Percentiles rank a stretch among this genome's conserved stretches.
Evolutionary conservation across 2,888 invertebrate genomes (phyloP).

Genomic region (Yponomeuta plumbellus): DNA sequence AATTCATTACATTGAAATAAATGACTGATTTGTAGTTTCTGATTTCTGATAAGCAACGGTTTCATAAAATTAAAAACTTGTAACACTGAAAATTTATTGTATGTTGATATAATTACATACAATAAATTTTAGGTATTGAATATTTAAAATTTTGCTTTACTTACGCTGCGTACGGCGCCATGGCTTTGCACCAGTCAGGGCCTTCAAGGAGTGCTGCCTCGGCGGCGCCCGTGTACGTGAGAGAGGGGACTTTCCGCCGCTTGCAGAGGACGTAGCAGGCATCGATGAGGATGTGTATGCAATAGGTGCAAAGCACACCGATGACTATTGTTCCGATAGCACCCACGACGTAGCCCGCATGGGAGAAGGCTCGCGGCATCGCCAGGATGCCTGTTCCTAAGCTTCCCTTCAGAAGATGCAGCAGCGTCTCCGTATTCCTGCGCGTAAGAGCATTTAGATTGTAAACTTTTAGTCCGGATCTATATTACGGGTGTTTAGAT

Average conservation of each 20-base stretch:
- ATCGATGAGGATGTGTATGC: constrained; percentile 91
- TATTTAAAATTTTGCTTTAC: constrained; percentile 32
- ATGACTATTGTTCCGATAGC: constrained; percentile 87
- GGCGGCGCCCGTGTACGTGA: constrained; percentile 89
- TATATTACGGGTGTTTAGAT: too few relatives aligned
- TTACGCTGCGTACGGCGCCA: constrained; percentile 82
- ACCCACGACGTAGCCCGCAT: constrained; percentile 90
- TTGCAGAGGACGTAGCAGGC: constrained; percentile 80
- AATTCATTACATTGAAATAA: too few relatives aligned
- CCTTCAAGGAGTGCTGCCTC: constrained; percentile 87
- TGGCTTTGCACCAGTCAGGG: constrained; percentile 78
- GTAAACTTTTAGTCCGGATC: too few relatives aligned
- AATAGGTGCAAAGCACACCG: constrained; percentile 93
- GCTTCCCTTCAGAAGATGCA: constrained; percentile 92
- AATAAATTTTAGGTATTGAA: too few relatives aligned
- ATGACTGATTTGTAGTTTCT: too few relatives aligned
- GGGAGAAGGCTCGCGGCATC: constrained; percentile 90
- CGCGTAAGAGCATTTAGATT: neutral
- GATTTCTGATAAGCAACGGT: too few relatives aligned
- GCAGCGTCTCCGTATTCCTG: constrained; percentile 87
- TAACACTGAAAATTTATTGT: too few relatives aligned
- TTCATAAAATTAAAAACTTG: too few relatives aligned
- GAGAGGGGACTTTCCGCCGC: constrained; percentile 76
- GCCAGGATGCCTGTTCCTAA: constrained; percentile 94
- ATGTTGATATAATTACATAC: too few relatives aligned